Conservation (phyloP, 2,888 invertebrate genomes). For the Ophion ellenae region DNA sequence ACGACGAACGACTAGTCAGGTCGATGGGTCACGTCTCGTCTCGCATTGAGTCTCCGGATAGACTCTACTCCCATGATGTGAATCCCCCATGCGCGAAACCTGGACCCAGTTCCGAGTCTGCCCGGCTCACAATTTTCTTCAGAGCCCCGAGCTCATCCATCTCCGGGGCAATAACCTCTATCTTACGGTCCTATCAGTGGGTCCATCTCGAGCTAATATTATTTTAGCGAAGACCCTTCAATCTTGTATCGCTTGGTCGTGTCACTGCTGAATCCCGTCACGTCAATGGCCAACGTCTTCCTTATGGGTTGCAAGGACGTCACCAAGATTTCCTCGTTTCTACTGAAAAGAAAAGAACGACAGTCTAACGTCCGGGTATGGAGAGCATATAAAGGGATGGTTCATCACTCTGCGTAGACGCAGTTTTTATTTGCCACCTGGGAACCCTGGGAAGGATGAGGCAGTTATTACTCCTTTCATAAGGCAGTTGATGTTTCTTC, state of each 20-base stretch:
- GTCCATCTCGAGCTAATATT: conserved; percentile 75
- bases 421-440: conserved; percentile 43
- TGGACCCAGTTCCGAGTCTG: conserved; percentile 18
- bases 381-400: neutral
- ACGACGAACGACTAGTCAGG: conserved; percentile 37
- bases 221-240: conserved; percentile 70
- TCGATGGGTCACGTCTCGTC: conserved; percentile 47
- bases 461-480: conserved; percentile 29
- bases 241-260: conserved; percentile 55
- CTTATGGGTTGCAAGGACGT: conserved; percentile 3
- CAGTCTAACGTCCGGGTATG: neutral
- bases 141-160: conserved; percentile 57
- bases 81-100: conserved; percentile 47
- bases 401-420: conserved; percentile 12
- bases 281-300: conserved; percentile 20
- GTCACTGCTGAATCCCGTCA: conserved; percentile 53
- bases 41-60: conserved; percentile 33
- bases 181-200: conserved; percentile 68
- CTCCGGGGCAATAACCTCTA: conserved; percentile 63
- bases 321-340: conserved; percentile 31
- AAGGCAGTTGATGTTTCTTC: conserved; percentile 33
- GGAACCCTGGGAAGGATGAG: conserved; percentile 6
- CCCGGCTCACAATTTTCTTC: conserved; percentile 52
- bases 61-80: conserved; percentile 20
- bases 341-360: conserved; percentile 10